Base-by-base conservation (phyloP, 2,888 invertebrate genomes). In the Lumbricus terrestris region DNA sequence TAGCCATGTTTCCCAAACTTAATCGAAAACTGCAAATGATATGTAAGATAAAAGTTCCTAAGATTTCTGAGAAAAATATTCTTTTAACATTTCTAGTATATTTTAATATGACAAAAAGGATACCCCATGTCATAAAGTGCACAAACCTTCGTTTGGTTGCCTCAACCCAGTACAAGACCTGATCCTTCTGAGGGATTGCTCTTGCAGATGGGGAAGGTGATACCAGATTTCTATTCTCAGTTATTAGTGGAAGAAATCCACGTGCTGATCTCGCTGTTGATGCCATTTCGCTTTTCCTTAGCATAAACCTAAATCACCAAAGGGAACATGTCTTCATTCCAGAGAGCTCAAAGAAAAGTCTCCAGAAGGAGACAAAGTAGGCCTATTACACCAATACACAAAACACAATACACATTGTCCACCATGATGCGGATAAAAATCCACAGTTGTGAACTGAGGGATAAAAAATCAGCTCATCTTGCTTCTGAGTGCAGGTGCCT, bases 121-220 rank as follows among this genome's bases (percentile, higher is more conserved):
- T n/a, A n/a, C n/a, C n/a, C n/a, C n/a, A n/a, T n/a, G n/a, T n/a
- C n/a, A n/a, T n/a, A n/a, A n/a, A n/a, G n/a, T 11, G 13, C 34
- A 85, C n/a, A 90, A 23, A 94, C 94, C 93, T 93, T 88, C 92
- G 91, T 82, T 93, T 92, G 15, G 93, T 91, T n/a, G 93, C 93
- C 34, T 88, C 82, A 20, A 93, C 93, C 94, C 94, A 94, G 54
- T 92, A 91, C 89, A 92, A 89, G 20, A 93, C 94, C 82, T 92
- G 92, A 35, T 94, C 93, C 90, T 93, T 91, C 3, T 93, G 93
- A 20, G 93, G 92, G 11, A 91, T 91, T 69, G 92, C 89, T n/a
- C 92, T 92, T 16, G 92, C 82, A n/a, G 92, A 89, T 35, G 92
- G 91, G 20, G 92, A 90, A 13, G 92, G 92, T 38, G 93, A 93